phyloP scores from a whole-genome alignment of 2,797 vertebrate genomes.

The Triplophysa bombifrons region DNA sequence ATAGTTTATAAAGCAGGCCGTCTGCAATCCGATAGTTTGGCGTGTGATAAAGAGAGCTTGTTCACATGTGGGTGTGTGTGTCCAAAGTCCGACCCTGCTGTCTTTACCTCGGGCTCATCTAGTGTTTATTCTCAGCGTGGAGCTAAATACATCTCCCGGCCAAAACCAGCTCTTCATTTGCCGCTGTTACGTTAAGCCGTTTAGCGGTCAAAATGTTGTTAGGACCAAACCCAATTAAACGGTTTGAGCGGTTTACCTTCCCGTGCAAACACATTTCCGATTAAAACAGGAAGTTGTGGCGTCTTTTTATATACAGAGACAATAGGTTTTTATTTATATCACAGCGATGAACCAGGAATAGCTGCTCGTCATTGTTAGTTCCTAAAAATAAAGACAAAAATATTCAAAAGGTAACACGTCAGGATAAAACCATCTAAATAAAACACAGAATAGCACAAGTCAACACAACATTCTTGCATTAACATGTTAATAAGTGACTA shows the following conservation, averaged over 20 bases:
- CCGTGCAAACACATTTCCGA: not conserved
- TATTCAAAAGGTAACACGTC: not conserved
- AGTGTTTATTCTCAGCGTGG: conserved; percentile 6
- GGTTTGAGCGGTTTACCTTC: not conserved
- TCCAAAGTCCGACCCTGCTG: conserved; percentile 3
- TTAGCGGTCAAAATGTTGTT: not conserved
- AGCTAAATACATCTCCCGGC: not conserved
- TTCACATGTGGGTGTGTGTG: not conserved
- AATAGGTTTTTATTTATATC: not conserved
- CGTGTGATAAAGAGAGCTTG: conserved; percentile 4
- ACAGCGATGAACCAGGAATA: not conserved
- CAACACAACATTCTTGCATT: not conserved
- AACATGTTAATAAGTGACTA: not conserved
- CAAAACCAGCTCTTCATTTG: conserved; percentile 1
- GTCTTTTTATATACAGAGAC: not conserved
- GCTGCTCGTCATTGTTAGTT: not conserved
- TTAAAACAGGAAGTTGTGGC: not conserved
- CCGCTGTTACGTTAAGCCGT: not conserved
- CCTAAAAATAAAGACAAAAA: not conserved
- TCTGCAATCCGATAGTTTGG: conserved; percentile 5
- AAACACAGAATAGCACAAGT: too few relatives aligned
- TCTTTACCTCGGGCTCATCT: conserved; percentile 1
- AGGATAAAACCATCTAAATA: not conserved
- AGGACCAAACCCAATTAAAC: not conserved
- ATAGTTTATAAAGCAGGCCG: conserved; percentile 16